Percentiles rank a stretch among this genome's conserved stretches.
Conservation (phyloP, 2,888 invertebrate species). For the Meiosimyza platycephala region DNA sequence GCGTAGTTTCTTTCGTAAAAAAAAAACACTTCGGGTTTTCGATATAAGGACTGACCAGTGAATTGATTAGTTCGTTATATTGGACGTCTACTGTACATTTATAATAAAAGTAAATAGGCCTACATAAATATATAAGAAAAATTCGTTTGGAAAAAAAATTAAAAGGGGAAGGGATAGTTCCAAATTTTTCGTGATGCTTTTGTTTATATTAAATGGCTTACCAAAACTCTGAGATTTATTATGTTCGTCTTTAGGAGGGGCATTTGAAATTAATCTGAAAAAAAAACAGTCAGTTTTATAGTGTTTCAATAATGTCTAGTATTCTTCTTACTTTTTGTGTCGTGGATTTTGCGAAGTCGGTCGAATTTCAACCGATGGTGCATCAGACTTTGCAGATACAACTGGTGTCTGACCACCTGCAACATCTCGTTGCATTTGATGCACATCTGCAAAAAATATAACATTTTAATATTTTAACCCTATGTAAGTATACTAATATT, state of each 20-base stretch:
- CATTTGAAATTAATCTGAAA: conserved; percentile 55
- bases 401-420: conserved; percentile 69
- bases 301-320: too few species aligned
- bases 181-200: background rate
- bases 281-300: background rate
- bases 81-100: too few species aligned
- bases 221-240: conserved; percentile 13
- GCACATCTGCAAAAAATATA: conserved; percentile 40
- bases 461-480: conserved; percentile 46
- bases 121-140: background rate
- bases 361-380: conserved; percentile 69
- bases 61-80: too few species aligned
- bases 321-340: conserved; percentile 34
- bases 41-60: too few species aligned
- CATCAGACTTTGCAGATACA: conserved; percentile 78
- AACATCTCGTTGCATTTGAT: conserved; percentile 49
- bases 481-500: conserved; percentile 38
- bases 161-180: background rate
- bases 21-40: too few species aligned
- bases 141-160: background rate
- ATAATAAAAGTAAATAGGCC: too few species aligned
- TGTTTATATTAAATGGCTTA: background rate
- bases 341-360: conserved; percentile 67
- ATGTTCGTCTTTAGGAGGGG: conserved; percentile 51
- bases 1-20: too few species aligned